These are phyloP conservation scores for Pan troglodytes DNA, from an alignment of 2,113 vertebrate species.

Conservation along the genomic window DNA sequence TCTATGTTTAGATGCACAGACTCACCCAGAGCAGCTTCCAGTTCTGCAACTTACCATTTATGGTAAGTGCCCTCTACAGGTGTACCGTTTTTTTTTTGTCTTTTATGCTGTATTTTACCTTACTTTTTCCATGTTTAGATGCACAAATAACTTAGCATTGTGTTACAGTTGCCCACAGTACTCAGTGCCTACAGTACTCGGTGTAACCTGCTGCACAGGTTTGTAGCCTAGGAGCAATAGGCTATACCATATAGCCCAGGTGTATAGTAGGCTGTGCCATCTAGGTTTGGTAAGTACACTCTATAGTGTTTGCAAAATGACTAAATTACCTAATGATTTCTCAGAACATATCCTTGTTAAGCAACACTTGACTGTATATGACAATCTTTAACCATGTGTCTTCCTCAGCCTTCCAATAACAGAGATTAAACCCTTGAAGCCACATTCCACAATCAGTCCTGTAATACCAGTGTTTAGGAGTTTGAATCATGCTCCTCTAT, in stretches of 20 bases:
- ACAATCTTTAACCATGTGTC: background rate
- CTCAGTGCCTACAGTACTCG: background rate
- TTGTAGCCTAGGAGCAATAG: background rate
- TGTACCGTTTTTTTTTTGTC: background rate
- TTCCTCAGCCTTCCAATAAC: background rate
- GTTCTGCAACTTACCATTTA: background rate
- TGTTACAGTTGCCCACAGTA: background rate
- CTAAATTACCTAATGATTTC: background rate
- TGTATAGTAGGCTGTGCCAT: background rate
- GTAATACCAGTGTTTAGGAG: background rate
- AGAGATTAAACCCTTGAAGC: background rate
- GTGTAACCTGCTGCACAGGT: background rate
- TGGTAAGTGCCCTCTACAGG: background rate
- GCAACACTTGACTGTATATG: background rate
- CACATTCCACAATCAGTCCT: background rate
- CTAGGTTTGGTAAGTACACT: background rate
- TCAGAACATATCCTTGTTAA: background rate
- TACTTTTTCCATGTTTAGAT: background rate
- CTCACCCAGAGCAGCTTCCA: background rate
- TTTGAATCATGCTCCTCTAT: background rate
- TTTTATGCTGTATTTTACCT: background rate
- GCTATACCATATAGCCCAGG: background rate
- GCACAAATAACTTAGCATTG: background rate
- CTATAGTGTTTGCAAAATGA: background rate
- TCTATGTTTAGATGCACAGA: background rate